phyloP scores from a whole-genome alignment of 2,797 vertebrate genomes.

The Micropoecilia bifurca region DNA sequence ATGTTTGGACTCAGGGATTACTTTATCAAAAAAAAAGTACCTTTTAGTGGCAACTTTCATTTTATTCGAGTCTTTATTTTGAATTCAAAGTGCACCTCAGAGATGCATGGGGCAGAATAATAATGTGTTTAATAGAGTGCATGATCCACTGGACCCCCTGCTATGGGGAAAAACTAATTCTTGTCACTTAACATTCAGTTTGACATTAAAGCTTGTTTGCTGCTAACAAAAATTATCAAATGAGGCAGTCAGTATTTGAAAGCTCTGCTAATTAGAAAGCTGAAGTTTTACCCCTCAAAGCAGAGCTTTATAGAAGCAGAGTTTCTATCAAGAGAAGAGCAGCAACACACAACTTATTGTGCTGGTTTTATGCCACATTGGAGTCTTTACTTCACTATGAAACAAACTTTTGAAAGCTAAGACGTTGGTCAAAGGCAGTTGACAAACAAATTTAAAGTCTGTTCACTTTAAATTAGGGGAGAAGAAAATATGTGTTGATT shows the following conservation, averaged over 20 bases:
- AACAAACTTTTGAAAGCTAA: not conserved
- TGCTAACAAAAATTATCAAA: slow-evolving; percentile 55
- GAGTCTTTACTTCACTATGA: slow-evolving; percentile 10
- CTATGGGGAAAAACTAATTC: slow-evolving; percentile 40
- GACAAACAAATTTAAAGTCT: not conserved
- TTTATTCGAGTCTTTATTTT: slow-evolving; percentile 19
- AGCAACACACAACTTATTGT: slow-evolving; percentile 28
- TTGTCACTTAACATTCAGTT: slow-evolving; percentile 52
- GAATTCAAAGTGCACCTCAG: slow-evolving; percentile 11
- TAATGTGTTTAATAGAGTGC: slow-evolving; percentile 52
- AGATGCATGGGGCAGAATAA: slow-evolving; percentile 33
- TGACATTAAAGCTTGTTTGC: slow-evolving; percentile 59
- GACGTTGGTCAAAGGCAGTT: not conserved
- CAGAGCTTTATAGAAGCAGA: slow-evolving; percentile 29
- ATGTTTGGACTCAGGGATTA: not conserved
- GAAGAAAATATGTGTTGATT: not conserved
- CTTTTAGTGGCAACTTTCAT: not conserved
- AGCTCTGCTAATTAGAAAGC: slow-evolving; percentile 56
- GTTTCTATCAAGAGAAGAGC: no score
- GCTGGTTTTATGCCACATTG: slow-evolving; percentile 2
- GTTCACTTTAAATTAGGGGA: not conserved
- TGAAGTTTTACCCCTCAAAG: slow-evolving; percentile 41
- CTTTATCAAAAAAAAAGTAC: not conserved
- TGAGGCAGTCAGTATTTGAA: slow-evolving; percentile 55
- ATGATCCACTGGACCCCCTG: slow-evolving; percentile 40